Base-by-base conservation (phyloP, 2,113 vertebrate species). In the Leptodactylus fuscus region DNA sequence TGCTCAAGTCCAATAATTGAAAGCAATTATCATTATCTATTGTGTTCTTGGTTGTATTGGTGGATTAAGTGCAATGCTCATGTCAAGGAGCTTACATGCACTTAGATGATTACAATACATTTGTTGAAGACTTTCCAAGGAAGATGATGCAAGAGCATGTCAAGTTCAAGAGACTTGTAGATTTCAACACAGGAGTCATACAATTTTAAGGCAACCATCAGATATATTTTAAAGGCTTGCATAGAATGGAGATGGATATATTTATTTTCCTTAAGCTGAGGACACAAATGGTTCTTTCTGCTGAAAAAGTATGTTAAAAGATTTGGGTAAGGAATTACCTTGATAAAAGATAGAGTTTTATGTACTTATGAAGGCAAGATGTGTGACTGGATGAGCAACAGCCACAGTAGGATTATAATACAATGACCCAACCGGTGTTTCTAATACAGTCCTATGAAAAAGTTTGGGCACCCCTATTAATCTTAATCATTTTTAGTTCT, bases 1-100 rank as follows among this genome's bases (percentile, higher is more conserved):
- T 51, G 9, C 22, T 51, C 18, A 51, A 29, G 27, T 76, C 74
- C 27, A 32, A 20, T 76, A 18, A 75, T 20, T 75, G 24, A 29
- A 51, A 11, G 22, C 27, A 51, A 51, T 24, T 51, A 76, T 51
- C 38, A 76, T 32, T 11, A 76, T 27, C n/a, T 53, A 34, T 76
- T 16, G 5, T 49, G n/a, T 16, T 46, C 18, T 46, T 49, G 13
- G 44, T 29, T 29, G 73, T 24, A 29, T 18, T 32, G 46, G 74
- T 76, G 27, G 10, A 76, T 76, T 51, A 76, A 32, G 49, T 22
- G 22, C 29, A 51, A 76, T 76, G 44, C 49, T 75, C n/a, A n/a
- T 77, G 24, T 20, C 48, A 77, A 32, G 34, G 49, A 18, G 1
- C 32, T 48, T 36, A 15, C 27, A 55, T 34, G 32, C 12, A 20